phyloP scores from a whole-genome alignment of 2,888 invertebrate genomes.

The Drosophila pegasa region DNA sequence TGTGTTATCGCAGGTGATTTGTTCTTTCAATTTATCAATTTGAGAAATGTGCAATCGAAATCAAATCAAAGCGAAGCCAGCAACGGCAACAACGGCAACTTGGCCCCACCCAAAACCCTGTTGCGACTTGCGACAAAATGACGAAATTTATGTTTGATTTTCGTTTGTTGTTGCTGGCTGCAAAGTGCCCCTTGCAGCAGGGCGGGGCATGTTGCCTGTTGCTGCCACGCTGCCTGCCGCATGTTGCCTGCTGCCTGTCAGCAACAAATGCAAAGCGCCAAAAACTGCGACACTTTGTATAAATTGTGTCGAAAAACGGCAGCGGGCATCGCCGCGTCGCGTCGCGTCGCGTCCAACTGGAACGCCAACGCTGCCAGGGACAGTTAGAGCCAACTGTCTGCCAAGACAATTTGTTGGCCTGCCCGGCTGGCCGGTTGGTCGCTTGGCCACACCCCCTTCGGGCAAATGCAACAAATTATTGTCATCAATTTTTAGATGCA shows the following conservation, averaged over 20 bases:
- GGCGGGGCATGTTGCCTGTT: slow-evolving; percentile 39
- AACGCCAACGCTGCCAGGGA: slow-evolving; percentile 58
- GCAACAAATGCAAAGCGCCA: slow-evolving; percentile 82
- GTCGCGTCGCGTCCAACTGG: slow-evolving; percentile 29
- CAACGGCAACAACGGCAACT: slow-evolving; percentile 14
- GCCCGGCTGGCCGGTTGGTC: not conserved
- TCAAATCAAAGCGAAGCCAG: slow-evolving; percentile 67
- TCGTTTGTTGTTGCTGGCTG: slow-evolving; percentile 21
- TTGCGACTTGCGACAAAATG: slow-evolving; percentile 73
- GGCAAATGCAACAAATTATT: slow-evolving; percentile 79
- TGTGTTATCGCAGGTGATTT: slow-evolving; percentile 67
- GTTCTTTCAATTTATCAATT: slow-evolving; percentile 74
- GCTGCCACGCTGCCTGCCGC: too few relatives aligned
- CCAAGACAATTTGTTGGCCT: slow-evolving; percentile 69
- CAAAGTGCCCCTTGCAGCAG: slow-evolving; percentile 63
- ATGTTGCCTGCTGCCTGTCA: slow-evolving; percentile 54
- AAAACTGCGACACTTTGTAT: slow-evolving; percentile 82
- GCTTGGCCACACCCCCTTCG: slow-evolving; percentile 67
- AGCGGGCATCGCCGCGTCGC: slow-evolving; percentile 43
- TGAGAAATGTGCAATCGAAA: slow-evolving; percentile 75
- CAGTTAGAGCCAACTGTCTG: slow-evolving; percentile 67
- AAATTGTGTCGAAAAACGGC: slow-evolving; percentile 81
- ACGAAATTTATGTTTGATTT: slow-evolving; percentile 77
- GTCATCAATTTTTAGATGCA: slow-evolving; percentile 81
- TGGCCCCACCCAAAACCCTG: slow-evolving; percentile 47